These are phyloP conservation scores for Trichonephila inaurata DNA, from an alignment of 1,140 invertebrate species.

Conservation along the genomic window DNA sequence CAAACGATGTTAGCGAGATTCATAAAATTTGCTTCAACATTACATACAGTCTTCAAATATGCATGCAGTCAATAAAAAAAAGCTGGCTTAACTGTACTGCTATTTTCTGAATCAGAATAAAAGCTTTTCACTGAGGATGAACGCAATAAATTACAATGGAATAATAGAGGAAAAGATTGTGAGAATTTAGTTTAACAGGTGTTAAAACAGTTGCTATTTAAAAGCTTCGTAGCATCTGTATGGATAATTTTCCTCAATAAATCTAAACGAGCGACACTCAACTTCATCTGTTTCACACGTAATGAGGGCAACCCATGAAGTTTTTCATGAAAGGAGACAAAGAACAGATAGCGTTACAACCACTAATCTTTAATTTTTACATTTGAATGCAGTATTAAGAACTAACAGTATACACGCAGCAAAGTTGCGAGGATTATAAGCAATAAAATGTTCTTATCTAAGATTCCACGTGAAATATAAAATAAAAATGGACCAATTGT, in stretches of 20 bases:
- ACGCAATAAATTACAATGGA: not conserved
- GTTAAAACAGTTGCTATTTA: constrained; percentile 31
- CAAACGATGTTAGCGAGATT: too few species aligned
- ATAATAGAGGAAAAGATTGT: not conserved
- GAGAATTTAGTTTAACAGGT: constrained; percentile 14
- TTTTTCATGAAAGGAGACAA: not conserved
- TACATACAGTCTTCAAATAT: too few species aligned
- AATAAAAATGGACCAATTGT: too few species aligned
- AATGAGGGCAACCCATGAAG: not conserved
- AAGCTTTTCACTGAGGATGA: not conserved
- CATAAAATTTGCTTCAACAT: too few species aligned
- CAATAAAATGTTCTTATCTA: too few species aligned
- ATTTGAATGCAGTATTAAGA: too few species aligned
- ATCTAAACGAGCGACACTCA: not conserved
- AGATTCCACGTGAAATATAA: too few species aligned
- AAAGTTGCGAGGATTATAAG: too few species aligned
- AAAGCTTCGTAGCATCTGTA: constrained; percentile 2
- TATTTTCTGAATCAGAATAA: not conserved
- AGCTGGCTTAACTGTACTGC: not conserved
- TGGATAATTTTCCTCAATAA: not conserved
- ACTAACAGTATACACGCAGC: too few species aligned
- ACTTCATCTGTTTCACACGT: not conserved
- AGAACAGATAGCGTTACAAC: not conserved
- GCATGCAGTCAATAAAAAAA: not conserved
- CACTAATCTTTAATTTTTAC: not conserved